Evolutionary conservation across 2,797 vertebrate species (phyloP), one percentile per base, ranked within the genome.

Genomic region (Yasuhikotakia modesta): DNA sequence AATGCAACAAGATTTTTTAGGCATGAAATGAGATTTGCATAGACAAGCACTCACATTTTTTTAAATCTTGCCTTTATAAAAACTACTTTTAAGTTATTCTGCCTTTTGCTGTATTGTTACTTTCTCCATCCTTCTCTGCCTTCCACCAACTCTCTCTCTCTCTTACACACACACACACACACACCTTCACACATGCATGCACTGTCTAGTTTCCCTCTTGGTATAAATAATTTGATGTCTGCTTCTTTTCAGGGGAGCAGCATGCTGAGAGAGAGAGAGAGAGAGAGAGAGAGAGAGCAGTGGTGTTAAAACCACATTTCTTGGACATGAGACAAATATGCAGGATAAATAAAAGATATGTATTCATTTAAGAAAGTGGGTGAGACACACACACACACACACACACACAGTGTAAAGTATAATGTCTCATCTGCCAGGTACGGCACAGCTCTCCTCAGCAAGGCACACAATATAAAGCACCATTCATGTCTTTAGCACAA

Each of bases 341-440:
- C 55, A 50, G 76, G 65, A 84, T 82, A 78, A 83, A 76, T 78
- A 73, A 77, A 76, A 78, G 52, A 76, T 80, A 76, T 81, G 74
- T 75, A 81, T 86, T 81, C 69, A 82, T 79, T 77, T 70, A 60
- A 45, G 64, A 58, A 70, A 70, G 58, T 77, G 13, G 57, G 57
- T 60, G 24, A 30, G 10, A 30, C n/a, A n/a, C n/a, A n/a, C n/a
- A n/a, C n/a, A n/a, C 24, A 30, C 22, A 60, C 21, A 57, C 24
- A 30, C 22, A 60, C 21, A 57, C 22, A 60, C 11, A 24, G 13
- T 60, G 19, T 17, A 16, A 13, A 24, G 22, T 27, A 58, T 58
- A 30, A 27, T 27, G 13, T 60, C 24, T 60, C 24, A 60, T 60
- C 57, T 24, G 2, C 5, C 14, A 60, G 57, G 14, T 58, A 58